A percentile compares a stretch with the other conserved stretches of the same genome.
Conservation (phyloP, 2,797 vertebrate genomes). For the Enteromius fasciolatus region DNA sequence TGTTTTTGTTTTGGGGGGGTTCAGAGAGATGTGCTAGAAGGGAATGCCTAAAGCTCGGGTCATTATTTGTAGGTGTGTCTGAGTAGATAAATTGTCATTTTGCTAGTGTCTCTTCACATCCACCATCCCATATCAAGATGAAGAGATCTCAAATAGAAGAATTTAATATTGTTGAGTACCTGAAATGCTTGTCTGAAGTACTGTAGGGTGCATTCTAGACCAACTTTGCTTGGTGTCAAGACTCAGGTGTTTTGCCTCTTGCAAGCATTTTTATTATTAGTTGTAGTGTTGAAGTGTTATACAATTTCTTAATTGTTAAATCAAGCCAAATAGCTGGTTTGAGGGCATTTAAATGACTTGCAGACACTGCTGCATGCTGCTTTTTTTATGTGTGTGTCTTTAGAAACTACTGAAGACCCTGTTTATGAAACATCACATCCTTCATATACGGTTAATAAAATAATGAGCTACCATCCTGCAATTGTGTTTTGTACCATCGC, state of each 20-base stretch:
- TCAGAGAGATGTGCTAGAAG: background rate
- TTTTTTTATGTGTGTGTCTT: background rate
- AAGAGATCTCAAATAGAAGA: background rate
- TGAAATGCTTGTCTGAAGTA: background rate
- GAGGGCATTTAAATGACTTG: background rate
- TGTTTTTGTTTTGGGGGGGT: background rate
- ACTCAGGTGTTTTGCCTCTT: slow-evolving; percentile 3
- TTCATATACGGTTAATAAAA: background rate
- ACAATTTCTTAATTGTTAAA: too few relatives aligned
- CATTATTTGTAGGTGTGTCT: background rate
- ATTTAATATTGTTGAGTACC: background rate
- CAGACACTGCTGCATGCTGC: background rate
- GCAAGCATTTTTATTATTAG: background rate
- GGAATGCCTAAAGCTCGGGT: background rate
- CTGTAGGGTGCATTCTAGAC: background rate
- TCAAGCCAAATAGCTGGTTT: background rate
- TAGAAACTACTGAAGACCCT: background rate
- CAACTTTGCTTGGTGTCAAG: background rate
- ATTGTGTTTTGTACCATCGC: background rate
- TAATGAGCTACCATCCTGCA: background rate
- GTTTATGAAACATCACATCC: background rate
- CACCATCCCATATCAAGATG: background rate
- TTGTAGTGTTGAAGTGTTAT: background rate
- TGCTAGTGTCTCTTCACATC: background rate
- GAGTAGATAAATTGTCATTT: background rate